Conservation (phyloP, 2,113 vertebrate genomes). For the Pagrus major region DNA sequence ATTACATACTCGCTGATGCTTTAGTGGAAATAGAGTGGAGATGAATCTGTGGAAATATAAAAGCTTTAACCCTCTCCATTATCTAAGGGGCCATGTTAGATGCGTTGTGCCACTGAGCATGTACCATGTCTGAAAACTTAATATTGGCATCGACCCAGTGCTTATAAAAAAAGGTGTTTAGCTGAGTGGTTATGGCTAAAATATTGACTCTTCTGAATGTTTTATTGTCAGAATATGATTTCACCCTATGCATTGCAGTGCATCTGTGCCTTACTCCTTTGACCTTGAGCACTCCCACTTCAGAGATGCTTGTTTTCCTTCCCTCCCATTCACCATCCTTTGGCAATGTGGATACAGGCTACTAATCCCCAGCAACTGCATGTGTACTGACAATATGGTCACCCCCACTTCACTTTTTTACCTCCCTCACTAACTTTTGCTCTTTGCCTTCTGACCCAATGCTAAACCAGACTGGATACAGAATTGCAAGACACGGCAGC, state of each 20-base stretch:
- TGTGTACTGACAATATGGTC: conserved; percentile 33
- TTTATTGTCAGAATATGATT: not conserved
- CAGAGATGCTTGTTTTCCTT: conserved; percentile 21
- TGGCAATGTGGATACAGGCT: conserved; percentile 21
- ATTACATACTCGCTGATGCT: not conserved
- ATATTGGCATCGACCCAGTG: not conserved
- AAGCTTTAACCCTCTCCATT: not conserved
- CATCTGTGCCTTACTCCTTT: conserved; percentile 7
- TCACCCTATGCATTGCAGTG: conserved; percentile 27
- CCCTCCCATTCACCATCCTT: not conserved
- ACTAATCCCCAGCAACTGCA: conserved; percentile 58
- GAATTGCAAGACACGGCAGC: conserved; percentile 89
- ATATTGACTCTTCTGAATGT: not conserved
- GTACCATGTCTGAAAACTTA: not conserved
- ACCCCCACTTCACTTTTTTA: not conserved
- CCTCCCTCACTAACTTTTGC: conserved; percentile 47
- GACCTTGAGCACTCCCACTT: conserved; percentile 13
- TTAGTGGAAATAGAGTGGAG: not conserved
- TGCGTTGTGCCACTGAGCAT: not conserved
- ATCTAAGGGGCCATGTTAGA: not conserved
- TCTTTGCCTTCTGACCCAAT: conserved; percentile 69
- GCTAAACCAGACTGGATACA: conserved; percentile 91
- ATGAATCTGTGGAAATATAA: not conserved
- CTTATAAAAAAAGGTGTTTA: not conserved
- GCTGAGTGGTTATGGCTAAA: not conserved